Evolutionary conservation across 2,888 invertebrate species (phyloP).

Genomic region (Desoria tigrina): DNA sequence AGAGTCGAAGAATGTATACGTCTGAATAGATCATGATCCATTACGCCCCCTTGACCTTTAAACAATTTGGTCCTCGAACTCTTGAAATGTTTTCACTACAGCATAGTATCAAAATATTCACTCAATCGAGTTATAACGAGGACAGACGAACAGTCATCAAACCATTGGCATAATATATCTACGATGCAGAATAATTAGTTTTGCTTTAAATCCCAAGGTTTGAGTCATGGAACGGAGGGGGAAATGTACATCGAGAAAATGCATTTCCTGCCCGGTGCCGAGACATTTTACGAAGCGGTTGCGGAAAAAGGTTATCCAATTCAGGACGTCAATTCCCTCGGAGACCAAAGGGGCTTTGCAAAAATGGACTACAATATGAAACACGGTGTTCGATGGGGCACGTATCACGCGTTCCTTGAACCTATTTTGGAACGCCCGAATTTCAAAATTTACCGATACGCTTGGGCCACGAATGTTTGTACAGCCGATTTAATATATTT

Average conservation of each 20-base stretch:
- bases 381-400: constrained; percentile 33
- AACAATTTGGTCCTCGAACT: too few species aligned
- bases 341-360: constrained; percentile 22
- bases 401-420: constrained; percentile 30
- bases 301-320: constrained; percentile 22
- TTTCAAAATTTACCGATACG: constrained; percentile 27
- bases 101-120: too few species aligned
- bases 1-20: too few species aligned
- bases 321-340: constrained; percentile 31
- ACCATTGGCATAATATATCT: too few species aligned
- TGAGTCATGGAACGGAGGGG: constrained; percentile 31
- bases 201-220: too few species aligned
- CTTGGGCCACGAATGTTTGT: constrained; percentile 27
- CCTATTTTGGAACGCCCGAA: constrained; percentile 22
- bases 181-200: too few species aligned
- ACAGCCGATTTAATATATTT: too few species aligned
- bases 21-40: too few species aligned
- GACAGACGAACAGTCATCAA: too few species aligned
- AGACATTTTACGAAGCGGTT: constrained; percentile 23
- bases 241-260: constrained; percentile 35
- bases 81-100: too few species aligned
- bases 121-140: too few species aligned
- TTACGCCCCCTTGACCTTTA: too few species aligned
- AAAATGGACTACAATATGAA: constrained; percentile 39
- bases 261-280: constrained; percentile 31